Evolutionary conservation across 2,797 vertebrate species (phyloP).

Genomic region (Labroides dimidiatus): DNA sequence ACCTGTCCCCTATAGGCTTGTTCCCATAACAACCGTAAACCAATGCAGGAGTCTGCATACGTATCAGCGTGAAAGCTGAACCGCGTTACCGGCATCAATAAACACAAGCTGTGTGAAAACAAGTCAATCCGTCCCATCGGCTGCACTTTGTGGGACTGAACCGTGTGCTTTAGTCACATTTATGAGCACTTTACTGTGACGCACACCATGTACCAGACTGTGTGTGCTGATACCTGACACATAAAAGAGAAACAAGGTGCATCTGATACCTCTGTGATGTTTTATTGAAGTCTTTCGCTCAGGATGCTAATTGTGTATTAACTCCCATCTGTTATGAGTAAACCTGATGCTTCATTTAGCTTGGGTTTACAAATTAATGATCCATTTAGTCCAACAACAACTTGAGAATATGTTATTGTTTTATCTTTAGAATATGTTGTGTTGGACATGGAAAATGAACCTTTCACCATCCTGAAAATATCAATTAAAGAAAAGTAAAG

Average conservation of each 20-base stretch:
- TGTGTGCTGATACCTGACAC: no score
- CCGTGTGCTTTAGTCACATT: slow-evolving; percentile 3
- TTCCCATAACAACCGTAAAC: slow-evolving; percentile 55
- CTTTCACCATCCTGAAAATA: no score
- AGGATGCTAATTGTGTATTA: slow-evolving; percentile 12
- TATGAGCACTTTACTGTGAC: background rate
- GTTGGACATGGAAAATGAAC: no score
- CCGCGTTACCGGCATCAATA: background rate
- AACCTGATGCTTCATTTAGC: no score
- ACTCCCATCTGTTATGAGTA: no score
- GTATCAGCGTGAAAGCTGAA: slow-evolving; percentile 10
- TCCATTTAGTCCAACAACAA: no score
- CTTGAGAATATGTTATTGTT: no score
- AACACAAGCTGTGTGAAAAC: slow-evolving; percentile 1
- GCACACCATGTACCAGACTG: no score
- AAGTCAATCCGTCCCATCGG: background rate
- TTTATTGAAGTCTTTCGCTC: background rate
- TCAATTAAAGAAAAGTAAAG: no score
- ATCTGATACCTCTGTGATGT: background rate
- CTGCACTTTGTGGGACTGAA: background rate
- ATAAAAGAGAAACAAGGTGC: background rate
- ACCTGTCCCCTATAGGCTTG: slow-evolving; percentile 31
- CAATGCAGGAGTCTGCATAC: slow-evolving; percentile 18
- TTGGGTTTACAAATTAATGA: no score
- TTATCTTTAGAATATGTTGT: no score